Evolutionary conservation across 2,113 vertebrate genomes (phyloP), one percentile per base, ranked within the genome.

Genomic region (Glareola pratincola): DNA sequence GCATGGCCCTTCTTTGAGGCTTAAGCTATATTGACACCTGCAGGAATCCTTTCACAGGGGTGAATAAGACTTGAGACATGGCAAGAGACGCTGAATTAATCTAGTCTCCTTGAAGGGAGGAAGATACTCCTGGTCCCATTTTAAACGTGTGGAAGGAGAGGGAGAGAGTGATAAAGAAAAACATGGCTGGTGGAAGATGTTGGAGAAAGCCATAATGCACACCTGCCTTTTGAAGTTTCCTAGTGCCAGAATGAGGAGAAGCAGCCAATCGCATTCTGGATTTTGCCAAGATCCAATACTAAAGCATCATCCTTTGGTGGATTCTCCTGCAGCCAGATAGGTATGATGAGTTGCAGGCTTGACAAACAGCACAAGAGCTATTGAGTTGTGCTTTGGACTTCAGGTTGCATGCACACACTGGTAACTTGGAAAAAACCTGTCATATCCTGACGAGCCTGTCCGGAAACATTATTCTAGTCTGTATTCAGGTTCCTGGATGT

Each of bases 361-460:
- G 4, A 68, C 36, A 66, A 63, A 56, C 37, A 75, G 57, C 51
- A 8, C 23, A 36, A 30, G 41, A 29, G 8, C 71, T 76, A 4
- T 50, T 32, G 63, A 74, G 32, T 37, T 80, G 43, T 78, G 30
- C 53, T 91, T 84, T 84, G 51, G 50, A 45, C 8, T 64, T 91
- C 69, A 79, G 88, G 81, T 82, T 93, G 39, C 53, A 45, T 66
- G 48, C 18, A 19, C 2, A 4, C 57, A 48, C 24, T 85, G 45
- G 62, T 73, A 85, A 60, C 85, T 92, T 88, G 90, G 91, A 92
- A 94, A 97, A 93, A 90, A 18, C 3, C 66, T 79, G 53, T 90
- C 62, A 60, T 36, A 88, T 88, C 78, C 88, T 92, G 67, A 69
- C 14, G 9, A 88, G 45, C 66, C 82, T 92, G 91, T 39, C 59